A percentile compares a stretch with the other conserved stretches of the same genome.
phyloP scores from a whole-genome alignment of 2,888 invertebrate genomes.

The Tortricodes alternella region DNA sequence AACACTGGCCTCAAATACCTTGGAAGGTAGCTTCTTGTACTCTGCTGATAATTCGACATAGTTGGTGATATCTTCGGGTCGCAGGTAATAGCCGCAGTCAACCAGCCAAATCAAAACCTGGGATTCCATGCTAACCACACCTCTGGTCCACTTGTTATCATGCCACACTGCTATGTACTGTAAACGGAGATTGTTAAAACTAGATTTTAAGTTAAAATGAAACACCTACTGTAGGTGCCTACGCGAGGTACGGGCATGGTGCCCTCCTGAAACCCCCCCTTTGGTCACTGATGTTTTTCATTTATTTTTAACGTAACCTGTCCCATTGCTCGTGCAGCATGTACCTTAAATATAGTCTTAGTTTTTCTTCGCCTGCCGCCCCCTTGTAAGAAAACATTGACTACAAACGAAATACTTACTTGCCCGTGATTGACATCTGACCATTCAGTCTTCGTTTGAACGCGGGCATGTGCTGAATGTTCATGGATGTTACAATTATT shows the following conservation, averaged over 20 bases:
- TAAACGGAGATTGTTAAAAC: conserved; percentile 28
- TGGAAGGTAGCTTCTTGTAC: conserved; percentile 52
- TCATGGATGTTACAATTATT: background rate
- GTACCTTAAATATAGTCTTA: too few species aligned
- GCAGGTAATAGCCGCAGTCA: conserved; percentile 53
- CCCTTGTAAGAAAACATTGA: too few species aligned
- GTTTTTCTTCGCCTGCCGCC: too few species aligned
- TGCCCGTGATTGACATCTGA: conserved; percentile 50
- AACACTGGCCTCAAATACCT: conserved; percentile 61
- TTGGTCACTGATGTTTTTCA: too few species aligned
- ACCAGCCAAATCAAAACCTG: conserved; percentile 58
- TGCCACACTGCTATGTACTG: conserved; percentile 61
- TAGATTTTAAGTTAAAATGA: too few species aligned
- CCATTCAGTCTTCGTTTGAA: conserved; percentile 4
- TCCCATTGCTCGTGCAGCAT: too few species aligned
- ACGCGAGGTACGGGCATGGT: too few species aligned
- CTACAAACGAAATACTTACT: conserved; percentile 44
- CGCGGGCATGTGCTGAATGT: background rate
- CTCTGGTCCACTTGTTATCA: conserved; percentile 55
- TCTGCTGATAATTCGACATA: conserved; percentile 47
- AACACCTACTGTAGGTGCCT: background rate
- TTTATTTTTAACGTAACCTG: too few species aligned
- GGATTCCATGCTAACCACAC: conserved; percentile 50
- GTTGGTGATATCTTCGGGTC: conserved; percentile 47
- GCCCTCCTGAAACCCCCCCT: too few species aligned